Base-by-base conservation (phyloP, 2,888 invertebrate species). In the Hirtodrosophila duncani region DNA sequence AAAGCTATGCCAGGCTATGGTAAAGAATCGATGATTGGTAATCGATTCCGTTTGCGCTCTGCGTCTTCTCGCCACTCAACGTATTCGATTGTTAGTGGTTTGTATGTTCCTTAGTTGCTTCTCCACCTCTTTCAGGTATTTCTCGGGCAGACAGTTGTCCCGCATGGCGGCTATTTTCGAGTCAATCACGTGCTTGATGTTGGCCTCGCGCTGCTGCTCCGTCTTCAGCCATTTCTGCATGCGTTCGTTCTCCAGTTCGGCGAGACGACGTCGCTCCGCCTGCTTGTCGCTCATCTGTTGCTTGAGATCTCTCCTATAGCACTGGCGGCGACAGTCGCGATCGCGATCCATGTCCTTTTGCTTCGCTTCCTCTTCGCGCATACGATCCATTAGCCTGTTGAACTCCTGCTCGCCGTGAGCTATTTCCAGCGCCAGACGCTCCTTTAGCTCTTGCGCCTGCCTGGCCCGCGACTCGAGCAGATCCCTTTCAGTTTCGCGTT, bases 101-200 rank as follows among this genome's bases (percentile, higher is more conserved):
- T 72, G 69, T 16, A 84, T 81, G 29, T 70, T 67, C 27, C 72
- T 71, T n/a, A 84, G 49, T 39, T 84, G 84, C 44, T 81, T 84
- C 48, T 87, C 86, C 11, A 87, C 87, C 57, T 87, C 87, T 27
- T 82, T 85, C 3, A 87, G 75, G 44, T 86, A 87, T 39, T 86
- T 86, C 3, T 87, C 86, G 0, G 87, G 87, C 37, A 87, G 59
- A 21, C 86, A 85, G 2, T 86, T 86, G 3, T 84, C 80, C 1
- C 85, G 79, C 87, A 87, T 87, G 16, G 83, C 80, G 1, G 72
- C 70, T 18, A 87, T 69, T 56, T 87, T 87, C 1, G 81, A 67
- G 49, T 80, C 69, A 37, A 87, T 87, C 2, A 87, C 83, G 14
- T 82, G 75, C 13, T 75, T 81, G 38, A 87, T 83, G 39, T 86